Base-by-base conservation (phyloP, 1,140 invertebrate genomes). In the Drosophila pachea region DNA sequence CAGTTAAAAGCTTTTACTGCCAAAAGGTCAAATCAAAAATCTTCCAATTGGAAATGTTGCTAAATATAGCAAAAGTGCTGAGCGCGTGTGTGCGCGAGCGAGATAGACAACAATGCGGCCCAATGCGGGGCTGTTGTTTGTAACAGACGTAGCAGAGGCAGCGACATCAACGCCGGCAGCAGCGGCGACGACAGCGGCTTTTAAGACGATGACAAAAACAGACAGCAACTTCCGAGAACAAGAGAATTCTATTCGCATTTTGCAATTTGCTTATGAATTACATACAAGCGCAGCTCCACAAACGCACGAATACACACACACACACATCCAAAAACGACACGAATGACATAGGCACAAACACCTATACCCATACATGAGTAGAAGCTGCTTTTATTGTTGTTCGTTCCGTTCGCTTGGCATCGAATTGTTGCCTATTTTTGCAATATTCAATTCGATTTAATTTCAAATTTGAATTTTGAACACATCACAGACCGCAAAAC, bases 21-120 rank as follows among this genome's bases (percentile, higher is more conserved):
- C 61, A 76, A 79, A 83, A 70, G 75, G 73, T 84, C 73, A 84
- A 84, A 70, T 76, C 68, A 59, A 55, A 60, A 73, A 58, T 71
- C 76, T 71, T 73, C 66, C 73, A 76, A 79, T 68, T 79, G 62
- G 65, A 86, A 79, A 76, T 63, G 47, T 70, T 70, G 55, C 81
- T 78, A 83, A 76, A 78, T 75, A 84, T 82, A 82, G 74, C 62
- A 55, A 63, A 63, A 43, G 42, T 32, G 47, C 31, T 48, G 63
- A 43, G 50, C 31, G 40, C 38, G 55, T 62, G 54, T 54, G 67
- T 43, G 56, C 42, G 29, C 60, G 49, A 53, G 52, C 16, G 40
- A 77, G 67, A 76, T 54, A 62, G 74, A 11, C 48, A 12, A 66
- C 54, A 48, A 48, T n/a, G n/a, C n/a, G n/a, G 40, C 43, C 61